These are phyloP conservation scores for Octopus bimaculoides DNA, from an alignment of 1,140 invertebrate genomes.

Conservation along the genomic window DNA sequence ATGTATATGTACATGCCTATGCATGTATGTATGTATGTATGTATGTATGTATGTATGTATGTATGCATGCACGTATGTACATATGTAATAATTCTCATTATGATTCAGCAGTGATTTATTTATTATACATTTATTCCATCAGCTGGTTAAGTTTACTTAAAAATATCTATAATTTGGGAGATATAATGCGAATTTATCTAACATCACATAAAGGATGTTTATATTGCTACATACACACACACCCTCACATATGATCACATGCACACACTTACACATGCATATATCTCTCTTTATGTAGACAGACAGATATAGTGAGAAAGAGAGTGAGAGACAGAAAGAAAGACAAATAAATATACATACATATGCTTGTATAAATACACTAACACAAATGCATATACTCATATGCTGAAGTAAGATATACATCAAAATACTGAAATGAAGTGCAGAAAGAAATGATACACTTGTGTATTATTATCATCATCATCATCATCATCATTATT, in stretches of 20 bases:
- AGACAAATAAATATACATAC: not conserved
- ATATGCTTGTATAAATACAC: not conserved
- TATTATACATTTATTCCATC: no score
- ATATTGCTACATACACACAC: not conserved
- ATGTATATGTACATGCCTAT: not conserved
- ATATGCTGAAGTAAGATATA: not conserved
- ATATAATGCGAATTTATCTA: no score
- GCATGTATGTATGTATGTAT: not conserved
- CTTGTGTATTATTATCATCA: no score
- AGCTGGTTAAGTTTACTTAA: no score
- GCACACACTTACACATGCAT: not conserved
- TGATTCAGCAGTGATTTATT: no score
- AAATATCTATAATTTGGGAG: no score
- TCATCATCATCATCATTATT: no score
- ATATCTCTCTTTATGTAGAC: not conserved
- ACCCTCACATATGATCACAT: not conserved
- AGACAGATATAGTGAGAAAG: not conserved
- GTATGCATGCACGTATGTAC: not conserved
- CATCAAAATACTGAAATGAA: no score
- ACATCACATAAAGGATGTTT: not conserved
- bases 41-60: not conserved
- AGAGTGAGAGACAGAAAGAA: not conserved
- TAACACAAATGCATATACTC: not conserved
- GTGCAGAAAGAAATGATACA: no score
- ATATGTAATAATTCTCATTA: not conserved